Conservation (phyloP, 2,113 vertebrate species). For the Pangasianodon gigas region DNA sequence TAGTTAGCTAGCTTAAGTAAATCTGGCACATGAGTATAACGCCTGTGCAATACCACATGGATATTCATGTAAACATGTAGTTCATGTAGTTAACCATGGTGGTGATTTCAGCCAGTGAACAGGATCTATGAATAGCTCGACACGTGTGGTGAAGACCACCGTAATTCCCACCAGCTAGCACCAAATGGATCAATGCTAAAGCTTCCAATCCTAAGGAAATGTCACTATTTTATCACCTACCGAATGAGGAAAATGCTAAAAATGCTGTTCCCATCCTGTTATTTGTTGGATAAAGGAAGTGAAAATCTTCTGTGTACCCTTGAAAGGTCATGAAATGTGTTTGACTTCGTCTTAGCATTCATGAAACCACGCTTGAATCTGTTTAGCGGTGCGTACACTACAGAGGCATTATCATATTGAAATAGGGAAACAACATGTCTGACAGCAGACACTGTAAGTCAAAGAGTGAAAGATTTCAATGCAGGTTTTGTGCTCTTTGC, state of each 20-base stretch:
- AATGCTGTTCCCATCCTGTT: neutral
- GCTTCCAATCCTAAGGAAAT: neutral
- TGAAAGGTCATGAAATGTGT: conserved; percentile 24
- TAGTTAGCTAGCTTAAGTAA: neutral
- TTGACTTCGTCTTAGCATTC: conserved; percentile 27
- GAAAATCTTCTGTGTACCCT: conserved; percentile 5
- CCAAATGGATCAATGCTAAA: neutral
- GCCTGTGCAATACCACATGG: neutral
- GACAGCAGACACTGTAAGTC: conserved; percentile 18
- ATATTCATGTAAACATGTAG: neutral
- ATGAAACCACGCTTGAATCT: conserved; percentile 19
- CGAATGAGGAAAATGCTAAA: neutral
- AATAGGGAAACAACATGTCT: conserved; percentile 26
- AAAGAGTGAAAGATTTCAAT: conserved; percentile 11
- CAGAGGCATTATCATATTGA: conserved; percentile 13
- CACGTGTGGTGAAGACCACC: neutral
- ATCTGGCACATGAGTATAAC: neutral
- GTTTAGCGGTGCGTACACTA: conserved; percentile 6
- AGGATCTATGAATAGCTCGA: neutral
- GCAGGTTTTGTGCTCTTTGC: neutral
- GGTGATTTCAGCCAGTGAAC: neutral
- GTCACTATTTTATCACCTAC: neutral
- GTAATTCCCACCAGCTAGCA: no score
- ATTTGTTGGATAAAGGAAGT: neutral
- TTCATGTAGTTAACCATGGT: neutral